These are phyloP conservation scores for Dasypus novemcinctus DNA, from an alignment of 2,113 vertebrate genomes.

Conservation along the genomic window DNA sequence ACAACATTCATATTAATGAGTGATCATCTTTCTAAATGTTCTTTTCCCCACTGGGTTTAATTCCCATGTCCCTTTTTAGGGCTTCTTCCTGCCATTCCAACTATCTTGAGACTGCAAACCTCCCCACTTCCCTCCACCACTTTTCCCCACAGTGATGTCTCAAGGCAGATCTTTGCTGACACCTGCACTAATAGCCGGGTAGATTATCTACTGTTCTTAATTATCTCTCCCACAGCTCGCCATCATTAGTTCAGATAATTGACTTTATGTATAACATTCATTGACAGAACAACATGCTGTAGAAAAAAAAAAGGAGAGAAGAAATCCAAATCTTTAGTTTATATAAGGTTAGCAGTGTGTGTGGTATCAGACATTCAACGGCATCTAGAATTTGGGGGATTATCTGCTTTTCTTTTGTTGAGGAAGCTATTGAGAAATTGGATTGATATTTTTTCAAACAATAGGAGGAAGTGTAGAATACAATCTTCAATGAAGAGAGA, in stretches of 20 bases:
- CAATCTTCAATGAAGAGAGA: not conserved
- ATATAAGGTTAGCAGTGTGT: constrained; percentile 40
- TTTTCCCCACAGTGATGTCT: not conserved
- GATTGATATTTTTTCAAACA: constrained; percentile 39
- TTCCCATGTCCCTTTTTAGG: not conserved
- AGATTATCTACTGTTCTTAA: constrained; percentile 73
- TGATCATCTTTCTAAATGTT: not conserved
- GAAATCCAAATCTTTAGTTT: constrained; percentile 45
- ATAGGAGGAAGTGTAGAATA: not conserved
- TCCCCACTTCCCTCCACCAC: not conserved
- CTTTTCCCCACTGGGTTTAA: not conserved
- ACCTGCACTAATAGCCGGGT: constrained; percentile 74
- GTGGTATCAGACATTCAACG: not conserved
- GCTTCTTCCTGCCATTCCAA: not conserved
- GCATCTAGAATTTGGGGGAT: constrained; percentile 41
- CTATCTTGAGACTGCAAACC: not conserved
- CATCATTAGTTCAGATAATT: constrained; percentile 76
- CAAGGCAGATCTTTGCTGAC: constrained; percentile 63
- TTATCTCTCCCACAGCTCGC: constrained; percentile 72
- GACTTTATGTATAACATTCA: constrained; percentile 68
- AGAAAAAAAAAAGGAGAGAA: not conserved
- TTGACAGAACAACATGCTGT: constrained; percentile 58
- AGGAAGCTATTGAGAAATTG: constrained; percentile 48
- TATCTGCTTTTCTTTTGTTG: constrained; percentile 61
- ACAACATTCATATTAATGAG: not conserved